Conservation (phyloP, 2,888 invertebrate genomes). For the Rambutsinella grinnellia region DNA sequence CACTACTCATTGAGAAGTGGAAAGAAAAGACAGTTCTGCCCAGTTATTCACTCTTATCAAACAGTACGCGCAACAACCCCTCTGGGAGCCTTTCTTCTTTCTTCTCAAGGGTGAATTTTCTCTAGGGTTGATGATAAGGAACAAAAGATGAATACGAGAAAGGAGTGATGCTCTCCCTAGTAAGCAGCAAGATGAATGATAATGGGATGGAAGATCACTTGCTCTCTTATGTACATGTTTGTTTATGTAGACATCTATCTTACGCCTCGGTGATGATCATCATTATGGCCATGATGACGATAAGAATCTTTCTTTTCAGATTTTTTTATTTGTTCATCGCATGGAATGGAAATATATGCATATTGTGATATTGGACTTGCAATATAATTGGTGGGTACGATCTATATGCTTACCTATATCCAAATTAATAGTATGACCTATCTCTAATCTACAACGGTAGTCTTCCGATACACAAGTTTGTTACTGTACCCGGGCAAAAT, state of each 20-base stretch:
- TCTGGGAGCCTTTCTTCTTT: background rate
- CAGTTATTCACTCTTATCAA: background rate
- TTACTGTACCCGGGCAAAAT: background rate
- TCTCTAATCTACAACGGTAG: background rate
- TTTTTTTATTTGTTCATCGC: too few relatives aligned
- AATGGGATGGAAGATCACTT: background rate
- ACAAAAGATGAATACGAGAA: background rate
- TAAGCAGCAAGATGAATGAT: background rate
- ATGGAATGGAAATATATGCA: too few relatives aligned
- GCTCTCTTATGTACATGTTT: background rate
- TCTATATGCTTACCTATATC: background rate
- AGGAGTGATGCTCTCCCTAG: background rate
- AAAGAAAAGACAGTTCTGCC: background rate
- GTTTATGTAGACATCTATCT: background rate
- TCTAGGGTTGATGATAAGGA: background rate
- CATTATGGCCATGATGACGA: background rate
- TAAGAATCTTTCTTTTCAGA: background rate
- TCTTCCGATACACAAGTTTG: background rate
- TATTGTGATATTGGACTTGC: too few relatives aligned
- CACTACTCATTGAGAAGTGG: background rate
- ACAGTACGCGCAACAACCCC: background rate
- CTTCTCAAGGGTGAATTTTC: background rate
- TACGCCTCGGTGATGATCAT: background rate
- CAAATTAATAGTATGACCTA: too few relatives aligned
- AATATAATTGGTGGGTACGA: background rate